A percentile compares a stretch with the other conserved stretches of the same genome.
Conservation (phyloP, 2,797 vertebrate species). For the Helicolenus hilgendorfi region DNA sequence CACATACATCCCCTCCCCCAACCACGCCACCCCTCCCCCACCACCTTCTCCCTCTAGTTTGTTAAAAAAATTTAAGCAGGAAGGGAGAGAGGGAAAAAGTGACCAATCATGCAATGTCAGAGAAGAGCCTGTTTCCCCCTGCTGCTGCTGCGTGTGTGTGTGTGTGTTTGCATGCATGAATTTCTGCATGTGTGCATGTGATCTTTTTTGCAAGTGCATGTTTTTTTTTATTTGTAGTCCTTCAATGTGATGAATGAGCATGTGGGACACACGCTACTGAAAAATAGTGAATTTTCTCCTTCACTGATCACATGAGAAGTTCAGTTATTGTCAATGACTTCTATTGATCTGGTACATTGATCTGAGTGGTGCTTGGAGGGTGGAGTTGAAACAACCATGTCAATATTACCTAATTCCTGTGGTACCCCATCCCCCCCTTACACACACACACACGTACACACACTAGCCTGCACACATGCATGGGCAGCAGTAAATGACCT, state of each 20-base stretch:
- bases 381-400: conserved; percentile 75
- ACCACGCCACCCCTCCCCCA: conserved; percentile 64
- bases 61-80: conserved; percentile 89
- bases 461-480: conserved; percentile 47
- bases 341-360: conserved; percentile 84
- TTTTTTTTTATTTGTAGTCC: not conserved
- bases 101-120: conserved; percentile 87
- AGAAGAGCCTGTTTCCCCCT: conserved; percentile 60
- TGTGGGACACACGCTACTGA: conserved; percentile 25
- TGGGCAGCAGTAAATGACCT: conserved; percentile 69
- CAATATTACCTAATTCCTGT: conserved; percentile 84
- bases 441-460: not conserved
- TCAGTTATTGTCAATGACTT: conserved; percentile 86
- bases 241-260: conserved; percentile 38
- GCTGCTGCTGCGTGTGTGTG: conserved; percentile 8
- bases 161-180: not conserved
- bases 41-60: conserved; percentile 81
- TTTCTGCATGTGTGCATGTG: conserved; percentile 24
- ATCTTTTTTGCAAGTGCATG: not conserved
- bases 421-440: conserved; percentile 61
- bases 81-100: conserved; percentile 85
- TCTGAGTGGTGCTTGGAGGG: conserved; percentile 74
- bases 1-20: conserved; percentile 82
- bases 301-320: conserved; percentile 81
- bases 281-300: conserved; percentile 79